Evolutionary conservation across 2,888 invertebrate genomes (phyloP).

Genomic region (Sphaerophoria taeniata): DNA sequence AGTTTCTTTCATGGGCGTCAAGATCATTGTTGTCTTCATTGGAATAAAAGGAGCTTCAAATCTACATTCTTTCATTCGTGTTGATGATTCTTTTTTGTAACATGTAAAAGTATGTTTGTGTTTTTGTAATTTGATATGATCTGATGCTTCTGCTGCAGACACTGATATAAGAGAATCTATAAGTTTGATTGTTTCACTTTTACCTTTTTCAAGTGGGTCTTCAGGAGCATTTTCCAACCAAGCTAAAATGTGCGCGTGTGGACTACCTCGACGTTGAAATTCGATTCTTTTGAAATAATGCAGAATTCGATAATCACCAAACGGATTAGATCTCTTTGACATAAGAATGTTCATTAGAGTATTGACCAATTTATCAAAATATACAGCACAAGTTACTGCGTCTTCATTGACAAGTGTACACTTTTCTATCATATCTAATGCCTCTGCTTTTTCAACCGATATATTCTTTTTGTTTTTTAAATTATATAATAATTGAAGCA

Average conservation of each 20-base stretch:
- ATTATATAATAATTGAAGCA: background rate
- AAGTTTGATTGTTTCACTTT: too few relatives aligned
- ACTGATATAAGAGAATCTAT: too few relatives aligned
- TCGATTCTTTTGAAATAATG: background rate
- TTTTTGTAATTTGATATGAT: background rate
- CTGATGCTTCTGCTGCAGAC: too few relatives aligned
- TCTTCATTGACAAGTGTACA: background rate
- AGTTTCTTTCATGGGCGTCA: too few relatives aligned
- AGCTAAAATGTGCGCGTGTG: background rate
- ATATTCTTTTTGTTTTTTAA: background rate
- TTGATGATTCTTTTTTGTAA: background rate
- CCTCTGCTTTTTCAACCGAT: background rate
- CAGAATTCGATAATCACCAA: background rate
- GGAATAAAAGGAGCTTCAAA: too few relatives aligned
- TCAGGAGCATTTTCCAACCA: background rate
- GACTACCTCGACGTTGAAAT: background rate
- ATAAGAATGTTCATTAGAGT: background rate
- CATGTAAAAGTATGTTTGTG: background rate
- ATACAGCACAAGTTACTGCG: background rate
- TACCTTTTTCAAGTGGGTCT: background rate
- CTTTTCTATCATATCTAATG: background rate
- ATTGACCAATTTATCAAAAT: background rate
- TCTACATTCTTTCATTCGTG: too few relatives aligned
- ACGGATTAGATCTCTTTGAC: background rate
- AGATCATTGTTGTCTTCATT: too few relatives aligned